These are phyloP conservation scores for Pomacea canaliculata DNA, from an alignment of 2,888 invertebrate genomes.

Conservation along the genomic window DNA sequence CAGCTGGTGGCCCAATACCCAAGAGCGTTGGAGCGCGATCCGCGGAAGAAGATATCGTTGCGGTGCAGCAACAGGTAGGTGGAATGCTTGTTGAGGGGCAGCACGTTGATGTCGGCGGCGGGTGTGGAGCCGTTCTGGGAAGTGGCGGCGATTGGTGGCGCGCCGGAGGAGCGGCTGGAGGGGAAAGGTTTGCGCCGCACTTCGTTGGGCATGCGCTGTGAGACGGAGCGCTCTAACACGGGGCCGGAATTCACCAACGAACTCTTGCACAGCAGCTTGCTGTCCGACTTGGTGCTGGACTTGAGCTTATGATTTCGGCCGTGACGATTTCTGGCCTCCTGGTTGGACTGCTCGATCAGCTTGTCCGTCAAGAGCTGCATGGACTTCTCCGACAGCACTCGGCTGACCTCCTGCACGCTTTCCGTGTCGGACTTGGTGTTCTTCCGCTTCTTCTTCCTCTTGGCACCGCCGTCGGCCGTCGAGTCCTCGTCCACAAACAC, in stretches of 20 bases:
- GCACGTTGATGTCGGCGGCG: constrained; percentile 4
- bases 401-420: not conserved
- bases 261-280: constrained; percentile 11
- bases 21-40: constrained; percentile 9
- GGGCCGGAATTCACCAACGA: not conserved
- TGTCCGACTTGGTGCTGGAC: not conserved
- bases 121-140: not conserved
- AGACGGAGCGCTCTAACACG: constrained; percentile 14
- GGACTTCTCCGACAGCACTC: constrained; percentile 13
- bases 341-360: constrained; percentile 1
- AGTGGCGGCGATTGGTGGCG: not conserved
- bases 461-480: not conserved
- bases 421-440: not conserved
- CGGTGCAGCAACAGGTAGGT: constrained; percentile 56
- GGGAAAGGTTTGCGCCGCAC: not conserved
- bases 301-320: not conserved
- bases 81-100: constrained; percentile 22
- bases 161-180: not conserved
- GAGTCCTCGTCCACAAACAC: not conserved
- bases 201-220: constrained; percentile 9
- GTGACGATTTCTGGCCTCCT: not conserved
- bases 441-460: constrained; percentile 16
- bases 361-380: constrained; percentile 20
- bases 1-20: constrained; percentile 79
- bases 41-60: constrained; percentile 66